Base-by-base conservation (phyloP, 1,140 invertebrate species). In the Papilio glaucus region DNA sequence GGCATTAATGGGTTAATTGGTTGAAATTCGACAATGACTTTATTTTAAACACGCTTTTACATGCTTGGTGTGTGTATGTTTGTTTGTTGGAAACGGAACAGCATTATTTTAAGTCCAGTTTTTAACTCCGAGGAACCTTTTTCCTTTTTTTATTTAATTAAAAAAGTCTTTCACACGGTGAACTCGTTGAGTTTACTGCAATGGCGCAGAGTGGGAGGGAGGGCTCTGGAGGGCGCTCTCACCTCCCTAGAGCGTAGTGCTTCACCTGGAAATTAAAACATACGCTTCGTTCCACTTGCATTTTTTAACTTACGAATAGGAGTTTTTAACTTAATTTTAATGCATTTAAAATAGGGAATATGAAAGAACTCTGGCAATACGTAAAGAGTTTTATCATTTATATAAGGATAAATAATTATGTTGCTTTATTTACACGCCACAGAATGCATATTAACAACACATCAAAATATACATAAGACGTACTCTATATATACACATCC, bases 141-240 rank as follows among this genome's bases (percentile, higher is more conserved):
- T 61, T 61, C 7, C 24, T n/a, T n/a, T n/a, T n/a, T n/a, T n/a
- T n/a, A 62, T 63, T 33, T 37, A 63, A 38, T 63, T 63, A 63
- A 63, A 63, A 63, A 57, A 33, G 24, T 61, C 33, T 63, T 63
- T 63, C 37, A 63, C 33, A 21, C 33, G 4, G 61, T 63, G 61
- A 33, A 39, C 61, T 63, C 61, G 61, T 63, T 63, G 61, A 63
- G 61, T 63, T 63, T 63, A 39, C 61, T 63, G 61, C 61, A 63
- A 38, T 63, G 33, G 37, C 61, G 61, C 33, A 63, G 15, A 63
- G 61, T 37, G 61, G 61, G 61, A 33, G 60, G 42, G 8, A 33
- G 29, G 60, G 33, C 60, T 37, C 18, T 29, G 60, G 60, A n/a
- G 61, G 61, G 15, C 37, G 37, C 61, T 29, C 57, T 18, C 18